A percentile compares a stretch with the other conserved stretches of the same genome.
Conservation (phyloP, 2,113 vertebrate genomes). For the Scomber scombrus region DNA sequence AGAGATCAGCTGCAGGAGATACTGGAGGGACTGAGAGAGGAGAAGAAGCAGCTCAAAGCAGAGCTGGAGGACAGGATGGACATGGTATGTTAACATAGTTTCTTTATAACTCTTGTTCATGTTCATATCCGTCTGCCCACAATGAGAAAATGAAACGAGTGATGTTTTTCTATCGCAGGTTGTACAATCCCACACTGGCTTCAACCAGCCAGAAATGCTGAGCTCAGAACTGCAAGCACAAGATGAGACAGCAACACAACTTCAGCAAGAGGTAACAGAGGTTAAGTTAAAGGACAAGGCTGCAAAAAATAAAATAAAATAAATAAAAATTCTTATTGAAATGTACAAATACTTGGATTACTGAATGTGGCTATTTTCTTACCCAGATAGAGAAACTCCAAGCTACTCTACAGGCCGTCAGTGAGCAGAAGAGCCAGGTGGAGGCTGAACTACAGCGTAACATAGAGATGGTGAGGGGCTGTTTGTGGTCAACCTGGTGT, state of each 20-base stretch:
- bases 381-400: slow-evolving; percentile 7
- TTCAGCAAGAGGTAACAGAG: slow-evolving; percentile 35
- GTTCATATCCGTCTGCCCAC: no score
- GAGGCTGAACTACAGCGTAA: slow-evolving; percentile 42
- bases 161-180: background rate
- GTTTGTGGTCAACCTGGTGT: background rate
- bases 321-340: no score
- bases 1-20: slow-evolving; percentile 57
- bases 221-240: background rate
- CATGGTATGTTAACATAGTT: background rate
- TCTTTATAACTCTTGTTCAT: background rate
- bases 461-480: slow-evolving; percentile 26
- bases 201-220: slow-evolving; percentile 13
- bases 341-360: background rate
- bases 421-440: slow-evolving; percentile 43
- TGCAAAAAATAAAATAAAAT: no score
- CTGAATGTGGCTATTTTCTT: background rate
- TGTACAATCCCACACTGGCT: slow-evolving; percentile 1
- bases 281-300: no score
- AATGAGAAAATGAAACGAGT: background rate
- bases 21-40: slow-evolving; percentile 48
- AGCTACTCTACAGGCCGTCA: slow-evolving; percentile 8
- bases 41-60: slow-evolving; percentile 54
- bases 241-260: background rate
- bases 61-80: slow-evolving; percentile 60